phyloP scores from a whole-genome alignment of 2,888 invertebrate species.

The Byasa hedistus region DNA sequence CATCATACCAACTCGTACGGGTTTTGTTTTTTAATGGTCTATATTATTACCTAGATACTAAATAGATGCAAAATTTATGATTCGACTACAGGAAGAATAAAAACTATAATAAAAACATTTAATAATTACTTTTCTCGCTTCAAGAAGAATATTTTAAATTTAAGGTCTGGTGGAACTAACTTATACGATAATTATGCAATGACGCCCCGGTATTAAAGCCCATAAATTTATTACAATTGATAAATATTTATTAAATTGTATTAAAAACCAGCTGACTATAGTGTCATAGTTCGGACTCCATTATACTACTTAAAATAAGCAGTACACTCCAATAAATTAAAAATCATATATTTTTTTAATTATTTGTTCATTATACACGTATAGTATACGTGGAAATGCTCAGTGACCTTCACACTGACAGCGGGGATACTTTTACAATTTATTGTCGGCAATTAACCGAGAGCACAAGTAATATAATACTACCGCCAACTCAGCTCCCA shows the following conservation, averaged over 20 bases:
- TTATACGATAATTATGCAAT: too few species aligned
- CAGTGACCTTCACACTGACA: constrained; percentile 35
- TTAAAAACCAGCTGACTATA: too few species aligned
- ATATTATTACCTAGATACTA: not conserved
- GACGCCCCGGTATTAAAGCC: too few species aligned
- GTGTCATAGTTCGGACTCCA: too few species aligned
- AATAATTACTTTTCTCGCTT: too few species aligned
- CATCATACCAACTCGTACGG: constrained; percentile 32
- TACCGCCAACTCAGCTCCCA: constrained; percentile 17
- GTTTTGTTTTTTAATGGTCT: constrained; percentile 34
- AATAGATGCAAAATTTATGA: not conserved
- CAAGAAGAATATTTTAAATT: too few species aligned
- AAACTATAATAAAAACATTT: too few species aligned
- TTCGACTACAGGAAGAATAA: not conserved
- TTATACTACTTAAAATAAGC: not conserved
- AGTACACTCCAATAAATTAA: not conserved
- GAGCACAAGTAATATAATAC: constrained; percentile 37
- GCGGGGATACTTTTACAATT: constrained; percentile 41
- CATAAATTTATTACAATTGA: too few species aligned
- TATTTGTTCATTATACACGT: not conserved
- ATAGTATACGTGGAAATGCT: constrained; percentile 5
- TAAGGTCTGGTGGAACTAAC: too few species aligned
- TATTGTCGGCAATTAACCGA: constrained; percentile 39
- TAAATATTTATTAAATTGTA: too few species aligned
- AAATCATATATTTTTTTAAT: not conserved